These are phyloP conservation scores for Idaea dimidiata DNA, from an alignment of 2,888 invertebrate genomes.

Conservation along the genomic window DNA sequence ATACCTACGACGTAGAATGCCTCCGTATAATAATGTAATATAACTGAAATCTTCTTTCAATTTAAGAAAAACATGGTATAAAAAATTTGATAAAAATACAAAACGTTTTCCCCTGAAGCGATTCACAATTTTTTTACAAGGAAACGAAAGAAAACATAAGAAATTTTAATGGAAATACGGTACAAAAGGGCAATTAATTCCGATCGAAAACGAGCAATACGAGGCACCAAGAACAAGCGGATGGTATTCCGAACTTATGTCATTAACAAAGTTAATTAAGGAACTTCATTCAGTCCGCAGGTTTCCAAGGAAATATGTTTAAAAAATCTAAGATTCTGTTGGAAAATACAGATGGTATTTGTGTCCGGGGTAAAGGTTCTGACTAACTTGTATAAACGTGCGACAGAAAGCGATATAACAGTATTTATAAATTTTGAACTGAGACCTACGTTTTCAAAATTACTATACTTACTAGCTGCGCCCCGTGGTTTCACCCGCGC, in stretches of 20 bases:
- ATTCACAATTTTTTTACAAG: neutral
- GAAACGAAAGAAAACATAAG: neutral
- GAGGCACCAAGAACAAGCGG: conserved; percentile 33
- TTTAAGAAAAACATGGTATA: no score
- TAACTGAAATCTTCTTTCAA: neutral
- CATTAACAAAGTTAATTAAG: conserved; percentile 42
- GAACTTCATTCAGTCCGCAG: conserved; percentile 12
- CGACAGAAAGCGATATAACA: no score
- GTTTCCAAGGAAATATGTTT: neutral
- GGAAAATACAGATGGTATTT: neutral
- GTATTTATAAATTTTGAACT: no score
- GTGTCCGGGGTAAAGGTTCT: no score
- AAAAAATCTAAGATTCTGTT: neutral
- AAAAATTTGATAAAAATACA: neutral
- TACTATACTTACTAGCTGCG: no score
- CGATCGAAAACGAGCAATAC: conserved; percentile 34
- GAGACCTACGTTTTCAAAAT: no score
- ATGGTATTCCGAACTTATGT: conserved; percentile 40
- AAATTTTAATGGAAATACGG: conserved; percentile 13
- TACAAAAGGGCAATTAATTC: conserved; percentile 36
- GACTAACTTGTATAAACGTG: no score
- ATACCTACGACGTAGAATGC: no score
- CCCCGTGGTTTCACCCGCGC: no score
- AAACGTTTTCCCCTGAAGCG: neutral
- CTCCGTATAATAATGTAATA: neutral